Conservation (phyloP, 2,888 invertebrate genomes). For the Cantharis lateralis region DNA sequence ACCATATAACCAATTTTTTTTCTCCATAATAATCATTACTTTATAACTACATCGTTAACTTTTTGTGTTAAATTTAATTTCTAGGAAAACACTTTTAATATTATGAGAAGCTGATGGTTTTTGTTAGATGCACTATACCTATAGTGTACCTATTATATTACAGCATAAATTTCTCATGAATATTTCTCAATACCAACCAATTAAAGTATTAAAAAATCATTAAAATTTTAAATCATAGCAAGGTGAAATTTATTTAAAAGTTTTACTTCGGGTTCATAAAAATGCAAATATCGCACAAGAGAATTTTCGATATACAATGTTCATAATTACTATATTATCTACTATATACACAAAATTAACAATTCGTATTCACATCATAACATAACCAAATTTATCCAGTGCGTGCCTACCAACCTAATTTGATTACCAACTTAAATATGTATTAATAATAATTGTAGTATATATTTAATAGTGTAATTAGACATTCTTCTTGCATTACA, state of each 20-base stretch:
- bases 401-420: neutral
- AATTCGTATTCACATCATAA: neutral
- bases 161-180: neutral
- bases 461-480: neutral
- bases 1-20: neutral
- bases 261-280: neutral
- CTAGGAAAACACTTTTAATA: slow-evolving; percentile 15
- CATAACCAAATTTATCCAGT: neutral
- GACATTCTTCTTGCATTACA: neutral
- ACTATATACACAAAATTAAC: neutral
- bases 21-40: slow-evolving; percentile 11
- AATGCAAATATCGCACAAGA: neutral
- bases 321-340: neutral
- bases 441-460: neutral
- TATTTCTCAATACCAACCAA: neutral
- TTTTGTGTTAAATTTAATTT: slow-evolving; percentile 15
- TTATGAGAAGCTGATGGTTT: neutral
- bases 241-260: neutral
- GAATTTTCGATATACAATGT: neutral
- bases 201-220: neutral
- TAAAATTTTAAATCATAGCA: neutral
- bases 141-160: neutral
- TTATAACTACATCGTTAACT: slow-evolving; percentile 11
- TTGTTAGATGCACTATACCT: neutral
- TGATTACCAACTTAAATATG: neutral